Base-by-base conservation (phyloP, 1,140 invertebrate species). In the Diorhabda carinulata region DNA sequence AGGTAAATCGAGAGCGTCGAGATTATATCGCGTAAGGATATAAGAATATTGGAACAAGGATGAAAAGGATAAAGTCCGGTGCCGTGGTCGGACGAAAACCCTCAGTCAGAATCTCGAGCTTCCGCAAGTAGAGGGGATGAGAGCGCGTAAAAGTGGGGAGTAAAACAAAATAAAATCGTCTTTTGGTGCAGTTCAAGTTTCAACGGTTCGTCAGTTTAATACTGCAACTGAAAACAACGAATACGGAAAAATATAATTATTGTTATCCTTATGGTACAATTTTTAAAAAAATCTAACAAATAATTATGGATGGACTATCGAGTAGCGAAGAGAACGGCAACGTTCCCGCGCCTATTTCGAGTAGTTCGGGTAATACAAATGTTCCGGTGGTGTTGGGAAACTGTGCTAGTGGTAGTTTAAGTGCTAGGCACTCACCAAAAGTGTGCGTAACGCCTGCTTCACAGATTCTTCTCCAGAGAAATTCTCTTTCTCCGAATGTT, bases 401-500 rank as follows among this genome's bases (percentile, higher is more conserved):
- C 68, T 74, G 74, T 73, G 69, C 69, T 57, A 75, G 68, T 70
- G 67, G 67, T 69, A 69, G 64, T 72, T 74, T 70, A 43, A 78
- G 70, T 74, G 75, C 77, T 6, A 76, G 79, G n/a, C 77, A 79
- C 69, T 80, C 79, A 41, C 79, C 78, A 43, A 81, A 81, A 71
- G 73, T 80, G 56, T 66, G 66, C 57, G 71, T 72, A 56, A 69
- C 73, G 42, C 61, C 72, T 7, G 61, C 72, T 58, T 70, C 72
- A 6, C 47, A 72, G 62, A 67, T 70, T 3, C 67, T 74, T 40
- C 63, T 72, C 5, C 77, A 75, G 43, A 72, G 78, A 25, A 79
- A 78, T 66, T 76, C 78, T 4, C 59, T 76, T 7, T 79, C 79
- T 41, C 77, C 78, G n/a, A 77, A 77, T 9, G 67, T 77, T n/a